Base-by-base conservation (phyloP, 23 tunicate species). In the Botrylloides violaceus region DNA sequence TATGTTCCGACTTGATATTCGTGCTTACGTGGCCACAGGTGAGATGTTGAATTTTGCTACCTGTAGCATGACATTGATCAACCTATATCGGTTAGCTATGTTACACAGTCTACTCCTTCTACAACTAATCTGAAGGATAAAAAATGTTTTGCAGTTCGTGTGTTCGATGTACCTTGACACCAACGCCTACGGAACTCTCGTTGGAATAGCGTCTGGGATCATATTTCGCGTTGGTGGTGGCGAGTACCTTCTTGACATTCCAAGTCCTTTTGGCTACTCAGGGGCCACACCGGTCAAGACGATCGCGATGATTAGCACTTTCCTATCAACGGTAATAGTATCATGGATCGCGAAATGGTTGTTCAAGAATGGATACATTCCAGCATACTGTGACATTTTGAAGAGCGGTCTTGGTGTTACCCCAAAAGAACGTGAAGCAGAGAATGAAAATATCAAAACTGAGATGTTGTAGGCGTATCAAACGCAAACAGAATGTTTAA, bases 281-380 rank as follows among this genome's bases (percentile, higher is more conserved):
- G 33, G 32, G 3, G 32, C 38, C 12, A 35, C 29, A 18, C 78
- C 78, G 12, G 53, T 73, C 35, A 73, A 73, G 55, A 62, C 75
- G 15, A 12, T 62, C 19, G 20, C 34, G 6, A 73, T 73, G 78
- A 26, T 29, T 7, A 26, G 9, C 34, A 23, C 75, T 3, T 60
- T 73, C 65, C 3, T 33, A 22, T 7, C 64, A 59, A 22, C 30
- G 6, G 30, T 22, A 6, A 6, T 7, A n/a, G 28, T 59, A 26
- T 59, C 64, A 6, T 59, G 30, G 29, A 59, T 59, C 9, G 64
- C 30, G 19, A 59, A 59, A 22, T 22, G 28, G 28, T 22, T 59
- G 28, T 59, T 59, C 64, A 9, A 59, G 30, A 23, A 26, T 6
- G 64, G 64, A 59, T 22, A 22, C 30, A 22, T 59, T 22, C 27